Percentiles rank a stretch among this genome's conserved stretches.
phyloP scores from a whole-genome alignment of 2,797 vertebrate genomes.

The Lemur catta region DNA sequence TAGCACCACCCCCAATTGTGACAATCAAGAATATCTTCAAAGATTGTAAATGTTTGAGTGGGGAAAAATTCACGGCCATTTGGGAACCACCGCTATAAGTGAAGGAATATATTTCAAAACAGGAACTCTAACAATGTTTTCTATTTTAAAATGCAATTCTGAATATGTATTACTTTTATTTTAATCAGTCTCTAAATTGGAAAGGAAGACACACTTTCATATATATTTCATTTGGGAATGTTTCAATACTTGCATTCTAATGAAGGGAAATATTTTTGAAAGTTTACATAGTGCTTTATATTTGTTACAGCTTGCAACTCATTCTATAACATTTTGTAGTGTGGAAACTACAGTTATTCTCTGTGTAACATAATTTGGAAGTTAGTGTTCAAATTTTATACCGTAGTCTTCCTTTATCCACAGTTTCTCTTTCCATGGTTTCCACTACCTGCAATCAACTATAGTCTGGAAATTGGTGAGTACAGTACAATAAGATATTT shows the following conservation, averaged over 20 bases:
- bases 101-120: not conserved
- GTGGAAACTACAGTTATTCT: not conserved
- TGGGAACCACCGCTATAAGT: not conserved
- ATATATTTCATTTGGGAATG: not conserved
- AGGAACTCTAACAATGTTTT: not conserved
- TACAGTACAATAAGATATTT: not conserved
- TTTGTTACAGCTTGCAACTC: constrained; percentile 33
- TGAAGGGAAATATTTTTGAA: constrained; percentile 37
- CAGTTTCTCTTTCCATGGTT: not conserved
- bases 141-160: not conserved
- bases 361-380: constrained; percentile 53
- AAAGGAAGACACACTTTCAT: not conserved
- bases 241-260: constrained; percentile 26
- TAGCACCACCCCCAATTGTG: fast-evolving
- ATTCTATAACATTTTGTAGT: constrained; percentile 13
- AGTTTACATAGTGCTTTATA: constrained; percentile 18
- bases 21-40: not conserved
- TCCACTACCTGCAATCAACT: not conserved
- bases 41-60: not conserved
- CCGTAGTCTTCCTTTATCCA: not conserved
- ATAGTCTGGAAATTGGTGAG: not conserved
- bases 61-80: not conserved
- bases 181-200: not conserved
- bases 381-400: not conserved
- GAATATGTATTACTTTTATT: not conserved